phyloP scores from a whole-genome alignment of 2,113 vertebrate species.

The Pagrus major region DNA sequence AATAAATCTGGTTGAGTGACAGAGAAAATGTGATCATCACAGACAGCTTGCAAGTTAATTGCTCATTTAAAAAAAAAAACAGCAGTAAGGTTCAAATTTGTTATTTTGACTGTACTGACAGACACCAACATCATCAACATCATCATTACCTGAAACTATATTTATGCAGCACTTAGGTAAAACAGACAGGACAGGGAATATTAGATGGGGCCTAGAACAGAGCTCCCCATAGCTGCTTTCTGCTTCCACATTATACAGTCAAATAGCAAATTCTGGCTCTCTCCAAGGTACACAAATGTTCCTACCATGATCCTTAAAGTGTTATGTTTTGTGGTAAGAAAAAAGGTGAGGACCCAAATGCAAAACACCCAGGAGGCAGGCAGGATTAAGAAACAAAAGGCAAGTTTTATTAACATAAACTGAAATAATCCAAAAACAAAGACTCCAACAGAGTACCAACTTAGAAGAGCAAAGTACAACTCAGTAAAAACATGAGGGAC shows the following conservation, averaged over 20 bases:
- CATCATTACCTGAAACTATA: not conserved
- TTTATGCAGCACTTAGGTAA: not conserved
- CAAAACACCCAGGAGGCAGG: too few species aligned
- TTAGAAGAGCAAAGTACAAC: too few species aligned
- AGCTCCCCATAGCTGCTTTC: not conserved
- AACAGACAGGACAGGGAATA: not conserved
- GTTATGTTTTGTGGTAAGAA: too few species aligned
- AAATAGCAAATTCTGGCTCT: not conserved
- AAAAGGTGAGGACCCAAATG: too few species aligned
- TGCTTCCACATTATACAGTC: not conserved
- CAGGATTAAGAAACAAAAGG: too few species aligned
- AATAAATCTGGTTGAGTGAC: not conserved
- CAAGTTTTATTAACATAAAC: too few species aligned
- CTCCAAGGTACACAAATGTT: too few species aligned
- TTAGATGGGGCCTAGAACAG: not conserved
- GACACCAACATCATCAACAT: not conserved
- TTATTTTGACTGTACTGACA: not conserved
- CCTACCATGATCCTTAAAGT: too few species aligned
- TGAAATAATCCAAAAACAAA: too few species aligned
- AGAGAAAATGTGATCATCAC: not conserved
- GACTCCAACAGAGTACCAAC: too few species aligned
- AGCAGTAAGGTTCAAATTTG: not conserved
- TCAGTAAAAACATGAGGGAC: too few species aligned
- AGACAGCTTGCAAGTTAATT: slow-evolving; percentile 8
- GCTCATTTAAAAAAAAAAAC: slow-evolving; percentile 1